Evolutionary conservation across 2,888 invertebrate genomes (phyloP).

Genomic region (Allygus modestus): DNA sequence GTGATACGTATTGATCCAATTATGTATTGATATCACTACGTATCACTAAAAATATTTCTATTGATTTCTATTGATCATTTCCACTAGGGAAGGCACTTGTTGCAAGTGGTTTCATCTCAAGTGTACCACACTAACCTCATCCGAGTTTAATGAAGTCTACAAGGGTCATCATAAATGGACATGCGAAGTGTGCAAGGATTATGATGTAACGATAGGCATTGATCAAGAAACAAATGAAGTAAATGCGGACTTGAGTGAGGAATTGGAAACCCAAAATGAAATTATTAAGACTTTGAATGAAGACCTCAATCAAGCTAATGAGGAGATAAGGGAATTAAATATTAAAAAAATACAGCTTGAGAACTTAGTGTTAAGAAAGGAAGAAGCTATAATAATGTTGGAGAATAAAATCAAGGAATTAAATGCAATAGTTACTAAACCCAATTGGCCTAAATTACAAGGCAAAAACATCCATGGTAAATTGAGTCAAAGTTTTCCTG

Average conservation of each 20-base stretch:
- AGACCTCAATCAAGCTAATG: background rate
- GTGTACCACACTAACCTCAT: constrained; percentile 55
- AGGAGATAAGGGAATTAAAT: background rate
- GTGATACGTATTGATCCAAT: too few relatives aligned
- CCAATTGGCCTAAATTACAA: background rate
- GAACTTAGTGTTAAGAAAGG: background rate
- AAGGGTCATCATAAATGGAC: background rate
- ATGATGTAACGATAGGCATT: background rate
- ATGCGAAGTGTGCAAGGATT: background rate
- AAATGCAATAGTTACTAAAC: background rate
- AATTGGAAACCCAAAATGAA: background rate
- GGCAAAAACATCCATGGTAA: too few relatives aligned
- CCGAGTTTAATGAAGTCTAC: background rate
- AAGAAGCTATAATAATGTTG: background rate
- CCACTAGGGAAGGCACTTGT: background rate
- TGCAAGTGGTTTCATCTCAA: background rate
- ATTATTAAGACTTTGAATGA: background rate
- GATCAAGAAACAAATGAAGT: background rate
- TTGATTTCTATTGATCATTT: too few relatives aligned
- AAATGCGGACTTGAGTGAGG: background rate
- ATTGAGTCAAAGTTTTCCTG: background rate
- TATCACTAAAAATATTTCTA: too few relatives aligned
- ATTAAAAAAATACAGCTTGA: background rate
- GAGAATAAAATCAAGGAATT: background rate
- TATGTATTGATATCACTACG: too few relatives aligned